Evolutionary conservation across 2,797 vertebrate genomes (phyloP).

Genomic region (Melanotaenia parkinsoni): DNA sequence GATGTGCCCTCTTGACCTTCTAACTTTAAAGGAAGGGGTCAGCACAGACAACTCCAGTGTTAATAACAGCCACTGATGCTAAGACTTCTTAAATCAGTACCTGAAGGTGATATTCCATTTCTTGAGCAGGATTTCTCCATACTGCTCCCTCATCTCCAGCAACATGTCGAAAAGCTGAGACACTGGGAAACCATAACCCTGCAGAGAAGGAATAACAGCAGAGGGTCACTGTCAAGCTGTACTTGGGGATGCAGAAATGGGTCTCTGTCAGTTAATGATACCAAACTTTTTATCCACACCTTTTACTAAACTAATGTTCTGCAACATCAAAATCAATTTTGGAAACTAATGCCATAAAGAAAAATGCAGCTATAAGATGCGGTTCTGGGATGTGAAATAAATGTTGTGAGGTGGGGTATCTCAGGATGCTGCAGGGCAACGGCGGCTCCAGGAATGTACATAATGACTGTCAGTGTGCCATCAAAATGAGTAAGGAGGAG

Average conservation of each 20-base stretch:
- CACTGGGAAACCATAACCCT: constrained; percentile 96
- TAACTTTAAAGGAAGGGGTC: constrained; percentile 38
- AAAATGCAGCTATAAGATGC: too few species aligned
- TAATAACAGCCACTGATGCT: too few species aligned
- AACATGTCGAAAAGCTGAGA: constrained; percentile 98
- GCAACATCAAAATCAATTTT: neutral
- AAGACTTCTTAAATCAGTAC: constrained; percentile 66
- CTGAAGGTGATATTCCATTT: constrained; percentile 94
- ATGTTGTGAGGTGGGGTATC: too few species aligned
- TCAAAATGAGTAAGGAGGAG: too few species aligned
- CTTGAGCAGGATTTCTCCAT: constrained; percentile 94
- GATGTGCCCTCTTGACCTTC: constrained; percentile 37
- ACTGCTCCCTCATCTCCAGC: constrained; percentile 96
- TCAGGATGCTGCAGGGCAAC: too few species aligned
- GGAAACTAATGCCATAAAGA: neutral
- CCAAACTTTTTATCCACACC: neutral
- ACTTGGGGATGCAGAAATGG: neutral
- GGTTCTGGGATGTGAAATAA: too few species aligned
- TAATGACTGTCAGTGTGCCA: too few species aligned
- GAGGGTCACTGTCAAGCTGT: neutral
- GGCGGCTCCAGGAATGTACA: too few species aligned
- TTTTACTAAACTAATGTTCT: neutral
- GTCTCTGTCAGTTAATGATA: too few species aligned
- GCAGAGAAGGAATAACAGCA: constrained; percentile 17
- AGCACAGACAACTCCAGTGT: neutral